Evolutionary conservation across 2,113 vertebrate genomes (phyloP), one percentile per base, ranked within the genome.

Genomic region (Astatotilapia flaviijosephi): DNA sequence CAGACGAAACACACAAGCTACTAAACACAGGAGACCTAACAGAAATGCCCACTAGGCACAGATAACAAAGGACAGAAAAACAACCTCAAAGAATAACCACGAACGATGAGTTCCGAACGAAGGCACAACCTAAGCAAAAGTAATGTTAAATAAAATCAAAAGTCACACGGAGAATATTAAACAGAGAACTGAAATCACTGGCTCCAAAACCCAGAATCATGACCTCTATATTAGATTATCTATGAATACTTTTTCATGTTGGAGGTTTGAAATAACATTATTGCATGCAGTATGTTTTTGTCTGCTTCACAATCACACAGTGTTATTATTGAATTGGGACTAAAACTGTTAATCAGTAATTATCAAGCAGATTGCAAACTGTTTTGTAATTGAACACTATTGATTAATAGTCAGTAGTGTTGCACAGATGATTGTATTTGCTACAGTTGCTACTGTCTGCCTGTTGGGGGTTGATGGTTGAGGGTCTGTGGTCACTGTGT

Each of bases 101-200:
- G 2, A 60, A 60, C 31, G 0, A 31, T 6, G 28, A 31, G 14
- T 31, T 4, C 1, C 0, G 0, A 60, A 60, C 0, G 3, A 60
- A 0, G 8, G 1, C 3, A 2, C 55, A 58, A 15, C 13, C 7
- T 31, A 31, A 58, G 56, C 26, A 60, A 60, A 60, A 31, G 56
- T 60, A 33, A 33, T 60, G 56, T 19, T 60, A 33, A 17, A 33
- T 33, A 31, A 60, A 0, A 17, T 60, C 26, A 2, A 60, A 60
- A 60, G 28, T 60, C 26, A 60, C 26, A 60, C 56, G 31, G 26
- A 60, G 56, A 33, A 62, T 35, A 62, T 62, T 62, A 1, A 33
- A 62, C 7, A 62, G 58, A 62, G 33, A 35, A 33, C 28, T 35
- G 58, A 33, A 60, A 0, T 11, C 6, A 35, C 28, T 62, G 28